Evolutionary conservation across 2,888 invertebrate species (phyloP).

Genomic region (Eupeodes luniger): DNA sequence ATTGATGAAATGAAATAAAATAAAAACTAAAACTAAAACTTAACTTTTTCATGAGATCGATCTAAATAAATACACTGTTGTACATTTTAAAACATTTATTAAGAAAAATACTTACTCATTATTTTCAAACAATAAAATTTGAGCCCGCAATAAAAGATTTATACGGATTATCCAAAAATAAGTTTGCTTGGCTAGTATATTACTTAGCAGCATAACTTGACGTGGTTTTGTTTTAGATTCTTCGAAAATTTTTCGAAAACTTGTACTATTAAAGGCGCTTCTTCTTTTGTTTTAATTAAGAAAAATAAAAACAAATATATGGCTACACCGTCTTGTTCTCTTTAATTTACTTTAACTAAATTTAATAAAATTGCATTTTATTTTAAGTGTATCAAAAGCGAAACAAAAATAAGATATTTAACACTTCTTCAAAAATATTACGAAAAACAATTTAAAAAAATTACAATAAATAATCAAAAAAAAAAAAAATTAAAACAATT

Average conservation of each 20-base stretch:
- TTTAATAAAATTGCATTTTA: constrained; percentile 58
- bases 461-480: constrained; percentile 32
- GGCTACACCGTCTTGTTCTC: constrained; percentile 64
- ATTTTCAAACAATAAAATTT: constrained; percentile 71
- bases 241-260: constrained; percentile 49
- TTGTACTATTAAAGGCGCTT: constrained; percentile 72
- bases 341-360: constrained; percentile 39
- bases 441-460: constrained; percentile 39
- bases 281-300: constrained; percentile 24
- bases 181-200: constrained; percentile 61
- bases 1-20: too few species aligned
- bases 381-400: constrained; percentile 11
- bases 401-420: constrained; percentile 34
- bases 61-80: too few species aligned
- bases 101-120: constrained; percentile 60
- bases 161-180: constrained; percentile 72
- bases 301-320: constrained; percentile 58
- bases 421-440: constrained; percentile 56
- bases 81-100: too few species aligned
- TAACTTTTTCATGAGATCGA: too few species aligned
- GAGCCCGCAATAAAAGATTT: constrained; percentile 70
- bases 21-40: too few species aligned
- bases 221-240: constrained; percentile 38
- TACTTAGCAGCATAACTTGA: constrained; percentile 72
- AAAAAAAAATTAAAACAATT: constrained; percentile 48